Evolutionary conservation across 2,113 vertebrate species (phyloP).

Genomic region (Crotalus tigris): DNA sequence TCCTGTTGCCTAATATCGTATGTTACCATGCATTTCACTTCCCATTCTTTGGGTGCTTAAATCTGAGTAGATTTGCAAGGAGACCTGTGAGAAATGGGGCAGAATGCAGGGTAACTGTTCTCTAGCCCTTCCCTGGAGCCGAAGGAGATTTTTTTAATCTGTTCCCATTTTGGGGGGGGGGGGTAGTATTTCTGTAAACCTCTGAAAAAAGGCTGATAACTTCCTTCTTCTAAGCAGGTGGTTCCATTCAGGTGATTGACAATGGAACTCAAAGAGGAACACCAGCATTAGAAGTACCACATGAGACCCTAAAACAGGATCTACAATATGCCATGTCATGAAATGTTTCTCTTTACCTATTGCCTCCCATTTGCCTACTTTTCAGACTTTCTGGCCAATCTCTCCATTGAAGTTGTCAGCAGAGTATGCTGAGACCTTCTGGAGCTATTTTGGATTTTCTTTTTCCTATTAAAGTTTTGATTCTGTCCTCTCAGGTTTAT

Average conservation of each 20-base stretch:
- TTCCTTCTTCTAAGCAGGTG: neutral
- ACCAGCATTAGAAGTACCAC: neutral
- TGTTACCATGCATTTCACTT: conserved; percentile 41
- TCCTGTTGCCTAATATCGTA: conserved; percentile 28
- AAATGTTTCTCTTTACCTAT: neutral
- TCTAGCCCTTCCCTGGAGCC: neutral
- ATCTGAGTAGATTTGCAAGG: neutral
- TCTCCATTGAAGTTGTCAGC: neutral
- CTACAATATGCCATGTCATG: neutral
- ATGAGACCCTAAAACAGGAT: neutral
- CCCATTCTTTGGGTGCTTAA: neutral
- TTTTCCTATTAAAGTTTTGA: neutral
- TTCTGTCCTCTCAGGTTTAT: neutral
- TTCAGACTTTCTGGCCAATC: neutral
- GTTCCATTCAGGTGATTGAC: neutral
- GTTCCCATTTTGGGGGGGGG: neutral
- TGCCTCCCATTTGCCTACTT: neutral
- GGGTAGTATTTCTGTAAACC: neutral
- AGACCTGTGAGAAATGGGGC: neutral
- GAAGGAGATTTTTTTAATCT: neutral
- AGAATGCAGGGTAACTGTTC: neutral
- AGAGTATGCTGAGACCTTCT: neutral
- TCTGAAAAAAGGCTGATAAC: neutral
- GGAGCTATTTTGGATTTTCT: neutral
- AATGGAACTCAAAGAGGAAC: neutral